Percentiles rank a stretch among this genome's conserved stretches.
Evolutionary conservation across 2,113 vertebrate genomes (phyloP).

Genomic region (Dicaeum eximium): DNA sequence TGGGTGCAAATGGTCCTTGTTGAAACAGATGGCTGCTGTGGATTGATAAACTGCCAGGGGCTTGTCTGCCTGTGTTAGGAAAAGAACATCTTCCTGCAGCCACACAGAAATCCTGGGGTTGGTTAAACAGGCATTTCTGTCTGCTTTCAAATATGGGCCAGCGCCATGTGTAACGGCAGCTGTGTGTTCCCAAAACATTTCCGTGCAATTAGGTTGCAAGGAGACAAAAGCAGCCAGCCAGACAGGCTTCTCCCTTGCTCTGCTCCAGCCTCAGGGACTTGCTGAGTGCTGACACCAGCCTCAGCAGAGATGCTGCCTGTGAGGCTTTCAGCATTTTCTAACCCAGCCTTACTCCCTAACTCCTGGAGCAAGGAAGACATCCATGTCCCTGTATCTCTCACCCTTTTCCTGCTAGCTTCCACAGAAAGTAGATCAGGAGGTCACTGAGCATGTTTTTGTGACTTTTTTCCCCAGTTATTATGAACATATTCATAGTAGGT

Average conservation of each 20-base stretch:
- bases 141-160: neutral
- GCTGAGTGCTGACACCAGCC: neutral
- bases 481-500: neutral
- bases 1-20: neutral
- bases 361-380: neutral
- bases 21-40: neutral
- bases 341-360: neutral
- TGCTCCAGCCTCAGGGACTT: neutral
- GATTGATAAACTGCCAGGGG: neutral
- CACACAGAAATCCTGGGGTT: neutral
- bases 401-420: neutral
- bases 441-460: neutral
- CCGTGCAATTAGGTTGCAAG: constrained; percentile 3
- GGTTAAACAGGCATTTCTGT: neutral
- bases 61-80: neutral
- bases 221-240: neutral
- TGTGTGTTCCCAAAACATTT: constrained; percentile 48
- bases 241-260: neutral
- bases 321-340: neutral
- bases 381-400: neutral
- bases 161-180: neutral
- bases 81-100: neutral
- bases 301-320: neutral
- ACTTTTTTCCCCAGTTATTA: neutral
- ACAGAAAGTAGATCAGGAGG: neutral